These are phyloP conservation scores for Phocoena sinus DNA, from an alignment of 2,113 vertebrate genomes.

Conservation along the genomic window DNA sequence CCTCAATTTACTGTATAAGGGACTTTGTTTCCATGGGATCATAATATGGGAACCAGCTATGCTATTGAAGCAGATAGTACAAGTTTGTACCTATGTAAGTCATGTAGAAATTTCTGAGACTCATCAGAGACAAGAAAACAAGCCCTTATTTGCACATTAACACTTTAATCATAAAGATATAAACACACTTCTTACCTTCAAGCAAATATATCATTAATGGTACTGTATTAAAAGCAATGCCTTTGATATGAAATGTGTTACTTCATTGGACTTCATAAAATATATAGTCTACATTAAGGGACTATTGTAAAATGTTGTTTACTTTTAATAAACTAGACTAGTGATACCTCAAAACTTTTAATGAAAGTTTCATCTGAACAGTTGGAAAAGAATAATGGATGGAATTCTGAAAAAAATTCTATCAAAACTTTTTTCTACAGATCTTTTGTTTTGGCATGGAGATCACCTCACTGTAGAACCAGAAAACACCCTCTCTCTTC, in stretches of 20 bases:
- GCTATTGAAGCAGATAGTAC: neutral
- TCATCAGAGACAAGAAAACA: neutral
- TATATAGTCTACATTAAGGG: neutral
- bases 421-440: neutral
- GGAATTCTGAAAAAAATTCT: neutral
- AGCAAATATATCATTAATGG: neutral
- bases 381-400: neutral
- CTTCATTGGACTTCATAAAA: neutral
- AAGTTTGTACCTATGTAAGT: neutral
- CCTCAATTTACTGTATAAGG: neutral
- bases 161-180: slow-evolving; percentile 21
- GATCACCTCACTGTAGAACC: neutral
- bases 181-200: neutral
- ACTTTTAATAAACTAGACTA: neutral
- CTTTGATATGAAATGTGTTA: neutral
- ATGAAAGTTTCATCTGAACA: neutral
- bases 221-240: neutral
- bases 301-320: neutral
- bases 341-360: neutral
- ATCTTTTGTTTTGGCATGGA: neutral
- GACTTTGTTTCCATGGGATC: neutral
- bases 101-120: neutral
- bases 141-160: neutral
- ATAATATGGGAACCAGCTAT: neutral
- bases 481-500: neutral